Evolutionary conservation across 2,797 vertebrate species (phyloP).

Genomic region (Labroides dimidiatus): DNA sequence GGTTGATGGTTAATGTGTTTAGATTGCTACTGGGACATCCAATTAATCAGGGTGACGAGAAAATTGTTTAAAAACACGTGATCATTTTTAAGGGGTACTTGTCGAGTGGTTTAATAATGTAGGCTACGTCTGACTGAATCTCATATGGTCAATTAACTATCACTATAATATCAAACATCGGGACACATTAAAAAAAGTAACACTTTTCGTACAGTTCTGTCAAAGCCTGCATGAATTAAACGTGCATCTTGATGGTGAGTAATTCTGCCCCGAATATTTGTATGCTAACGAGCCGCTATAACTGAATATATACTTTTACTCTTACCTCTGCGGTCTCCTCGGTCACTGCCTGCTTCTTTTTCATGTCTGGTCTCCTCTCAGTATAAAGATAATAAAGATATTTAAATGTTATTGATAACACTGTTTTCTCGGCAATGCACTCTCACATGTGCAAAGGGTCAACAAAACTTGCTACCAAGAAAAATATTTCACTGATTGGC

Average conservation of each 20-base stretch:
- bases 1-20: not conserved
- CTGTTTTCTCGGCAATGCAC: not conserved
- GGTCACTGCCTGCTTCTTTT: constrained; percentile 42
- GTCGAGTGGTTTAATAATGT: too few relatives aligned
- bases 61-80: not conserved
- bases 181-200: too few relatives aligned
- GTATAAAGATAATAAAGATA: rapidly evolving
- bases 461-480: constrained; percentile 22
- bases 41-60: not conserved
- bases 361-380: constrained; percentile 47
- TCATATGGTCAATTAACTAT: too few relatives aligned
- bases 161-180: too few relatives aligned
- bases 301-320: rapidly evolving
- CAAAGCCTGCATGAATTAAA: not conserved
- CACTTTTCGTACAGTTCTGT: not conserved
- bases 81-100: too few relatives aligned
- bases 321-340: constrained; percentile 55
- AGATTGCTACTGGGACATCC: too few relatives aligned
- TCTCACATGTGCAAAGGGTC: constrained; percentile 74
- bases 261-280: not conserved
- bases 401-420: not conserved
- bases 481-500: constrained; percentile 56
- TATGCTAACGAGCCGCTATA: not conserved
- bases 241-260: not conserved
- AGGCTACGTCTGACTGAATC: too few relatives aligned